Percentiles rank a stretch among this genome's conserved stretches.
phyloP scores from a whole-genome alignment of 1,140 invertebrate genomes.

The Paraescarpia echinospica region DNA sequence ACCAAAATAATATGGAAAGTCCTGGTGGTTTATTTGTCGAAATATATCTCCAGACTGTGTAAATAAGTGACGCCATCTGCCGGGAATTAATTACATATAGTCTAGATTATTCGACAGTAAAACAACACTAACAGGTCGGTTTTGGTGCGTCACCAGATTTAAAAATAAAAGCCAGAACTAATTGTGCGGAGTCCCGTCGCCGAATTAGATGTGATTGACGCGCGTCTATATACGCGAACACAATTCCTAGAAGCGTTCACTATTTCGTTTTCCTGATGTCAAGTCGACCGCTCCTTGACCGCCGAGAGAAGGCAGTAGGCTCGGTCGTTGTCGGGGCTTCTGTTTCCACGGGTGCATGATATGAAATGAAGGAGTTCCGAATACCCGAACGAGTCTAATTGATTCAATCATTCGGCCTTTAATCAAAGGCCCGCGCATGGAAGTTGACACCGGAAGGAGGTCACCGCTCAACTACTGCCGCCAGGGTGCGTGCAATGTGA shows the following conservation, averaged over 20 bases:
- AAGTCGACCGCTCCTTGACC: neutral
- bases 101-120: too few relatives aligned
- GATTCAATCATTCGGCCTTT: neutral
- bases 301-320: neutral
- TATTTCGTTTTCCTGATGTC: neutral
- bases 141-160: neutral
- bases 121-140: too few relatives aligned
- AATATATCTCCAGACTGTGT: too few relatives aligned
- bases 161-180: neutral
- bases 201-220: neutral
- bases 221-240: too few relatives aligned
- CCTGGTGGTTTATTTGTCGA: too few relatives aligned
- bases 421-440: neutral
- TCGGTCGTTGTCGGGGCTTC: neutral
- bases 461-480: neutral
- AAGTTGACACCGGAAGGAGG: neutral
- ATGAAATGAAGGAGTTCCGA: neutral
- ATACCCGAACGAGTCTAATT: neutral
- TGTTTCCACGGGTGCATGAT: neutral
- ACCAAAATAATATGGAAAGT: too few relatives aligned
- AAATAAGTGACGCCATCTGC: too few relatives aligned
- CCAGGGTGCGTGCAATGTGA: neutral
- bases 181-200: neutral
- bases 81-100: too few relatives aligned
- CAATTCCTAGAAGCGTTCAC: neutral